phyloP scores from a whole-genome alignment of 2,797 vertebrate species.

The Hemitrygon akajei region DNA sequence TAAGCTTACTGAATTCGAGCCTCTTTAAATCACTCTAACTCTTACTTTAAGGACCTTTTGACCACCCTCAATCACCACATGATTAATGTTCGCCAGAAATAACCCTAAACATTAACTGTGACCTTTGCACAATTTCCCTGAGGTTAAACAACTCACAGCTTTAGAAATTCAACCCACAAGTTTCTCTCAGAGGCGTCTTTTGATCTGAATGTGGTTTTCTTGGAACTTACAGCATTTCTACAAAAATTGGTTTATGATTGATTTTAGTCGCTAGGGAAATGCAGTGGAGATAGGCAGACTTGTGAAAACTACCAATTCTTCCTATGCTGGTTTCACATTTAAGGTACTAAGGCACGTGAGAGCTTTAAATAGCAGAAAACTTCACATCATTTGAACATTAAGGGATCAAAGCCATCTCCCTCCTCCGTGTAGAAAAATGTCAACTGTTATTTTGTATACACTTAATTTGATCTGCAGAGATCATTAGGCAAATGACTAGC shows the following conservation, averaged over 20 bases:
- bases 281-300: neutral
- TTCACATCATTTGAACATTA: neutral
- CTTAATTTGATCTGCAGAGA: neutral
- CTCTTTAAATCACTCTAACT: neutral
- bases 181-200: neutral
- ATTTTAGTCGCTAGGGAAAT: neutral
- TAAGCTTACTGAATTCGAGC: neutral
- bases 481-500: neutral
- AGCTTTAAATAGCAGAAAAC: neutral
- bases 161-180: neutral
- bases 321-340: neutral
- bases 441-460: neutral
- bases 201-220: neutral
- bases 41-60: neutral
- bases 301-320: neutral
- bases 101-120: neutral
- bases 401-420: neutral
- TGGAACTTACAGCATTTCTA: neutral
- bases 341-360: neutral
- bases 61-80: neutral
- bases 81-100: neutral
- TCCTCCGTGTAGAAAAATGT: neutral
- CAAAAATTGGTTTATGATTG: neutral
- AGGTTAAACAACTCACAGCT: neutral
- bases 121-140: neutral